These are phyloP conservation scores for Chymomyza costata DNA, from an alignment of 1,140 invertebrate species.

Conservation along the genomic window DNA sequence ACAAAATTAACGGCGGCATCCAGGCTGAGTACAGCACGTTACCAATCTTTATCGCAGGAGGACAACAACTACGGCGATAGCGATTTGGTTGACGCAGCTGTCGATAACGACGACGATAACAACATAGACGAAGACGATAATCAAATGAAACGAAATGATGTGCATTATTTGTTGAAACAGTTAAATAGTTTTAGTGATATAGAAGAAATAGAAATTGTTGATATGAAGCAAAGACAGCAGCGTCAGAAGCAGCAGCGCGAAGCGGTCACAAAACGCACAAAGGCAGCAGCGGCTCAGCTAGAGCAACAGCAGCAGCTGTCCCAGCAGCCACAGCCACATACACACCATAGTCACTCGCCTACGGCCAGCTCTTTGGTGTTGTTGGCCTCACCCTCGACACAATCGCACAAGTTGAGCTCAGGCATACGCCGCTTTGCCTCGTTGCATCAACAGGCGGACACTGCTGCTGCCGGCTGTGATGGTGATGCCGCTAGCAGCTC, in stretches of 20 bases:
- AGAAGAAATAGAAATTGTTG: conserved; percentile 76
- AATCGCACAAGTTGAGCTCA: conserved; percentile 57
- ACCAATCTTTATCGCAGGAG: conserved; percentile 13
- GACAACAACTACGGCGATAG: conserved; percentile 13
- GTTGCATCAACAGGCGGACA: conserved; percentile 14
- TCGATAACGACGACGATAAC: conserved; percentile 1
- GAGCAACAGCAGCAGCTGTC: conserved; percentile 12
- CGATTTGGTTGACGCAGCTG: conserved; percentile 25
- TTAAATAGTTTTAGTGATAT: conserved; percentile 76
- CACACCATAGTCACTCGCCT: conserved; percentile 20
- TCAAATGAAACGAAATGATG: conserved; percentile 75
- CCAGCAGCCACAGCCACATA: conserved; percentile 9
- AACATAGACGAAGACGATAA: conserved; percentile 59
- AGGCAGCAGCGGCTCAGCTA: conserved; percentile 16
- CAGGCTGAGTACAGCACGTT: conserved; percentile 23
- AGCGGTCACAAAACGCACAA: conserved; percentile 12
- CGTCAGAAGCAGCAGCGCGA: conserved; percentile 25
- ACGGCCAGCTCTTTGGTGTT: conserved; percentile 44
- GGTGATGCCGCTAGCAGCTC: conserved; percentile 25
- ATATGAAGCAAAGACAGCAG: conserved; percentile 74
- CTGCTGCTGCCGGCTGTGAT: conserved; percentile 1
- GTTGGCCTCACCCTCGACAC: conserved; percentile 55
- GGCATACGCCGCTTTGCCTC: conserved; percentile 32
- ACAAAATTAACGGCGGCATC: conserved; percentile 30
- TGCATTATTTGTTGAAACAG: conserved; percentile 76